phyloP scores from a whole-genome alignment of 1,140 invertebrate species.

The Zophobas morio region DNA sequence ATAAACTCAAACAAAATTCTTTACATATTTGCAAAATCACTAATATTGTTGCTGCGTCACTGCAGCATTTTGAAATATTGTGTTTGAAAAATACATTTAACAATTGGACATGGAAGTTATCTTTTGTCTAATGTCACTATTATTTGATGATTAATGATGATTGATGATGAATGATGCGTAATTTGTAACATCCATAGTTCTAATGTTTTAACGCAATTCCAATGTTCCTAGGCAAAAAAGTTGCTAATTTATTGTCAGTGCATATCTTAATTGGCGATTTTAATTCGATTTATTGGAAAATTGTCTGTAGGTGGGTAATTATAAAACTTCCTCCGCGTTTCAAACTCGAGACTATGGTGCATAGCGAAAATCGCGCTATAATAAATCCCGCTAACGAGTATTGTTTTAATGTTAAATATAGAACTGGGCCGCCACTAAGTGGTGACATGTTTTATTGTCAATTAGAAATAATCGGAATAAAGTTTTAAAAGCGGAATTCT shows the following conservation, averaged over 20 bases:
- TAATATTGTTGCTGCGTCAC: no score
- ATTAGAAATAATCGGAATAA: conserved; percentile 37
- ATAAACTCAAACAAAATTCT: no score
- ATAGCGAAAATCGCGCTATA: neutral
- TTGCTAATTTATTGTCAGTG: no score
- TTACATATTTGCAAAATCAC: no score
- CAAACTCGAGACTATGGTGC: neutral
- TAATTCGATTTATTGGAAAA: neutral
- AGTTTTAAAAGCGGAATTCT: conserved; percentile 29
- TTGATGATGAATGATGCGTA: neutral
- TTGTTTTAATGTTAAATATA: conserved; percentile 38
- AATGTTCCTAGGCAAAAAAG: no score
- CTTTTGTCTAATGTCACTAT: conserved; percentile 6
- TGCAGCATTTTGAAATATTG: no score
- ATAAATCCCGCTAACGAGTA: conserved; percentile 17
- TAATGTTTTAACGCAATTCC: no score
- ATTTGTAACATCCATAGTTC: no score
- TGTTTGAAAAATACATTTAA: neutral
- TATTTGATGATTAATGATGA: conserved; percentile 30
- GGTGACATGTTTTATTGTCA: conserved; percentile 41
- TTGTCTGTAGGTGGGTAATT: no score
- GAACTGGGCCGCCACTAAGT: conserved; percentile 13
- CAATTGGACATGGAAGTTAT: neutral
- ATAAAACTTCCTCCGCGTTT: no score
- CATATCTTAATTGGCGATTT: neutral